A percentile compares a stretch with the other conserved stretches of the same genome.
Conservation (phyloP, 2,797 vertebrate species). For the Gymnopithys bicolor region DNA sequence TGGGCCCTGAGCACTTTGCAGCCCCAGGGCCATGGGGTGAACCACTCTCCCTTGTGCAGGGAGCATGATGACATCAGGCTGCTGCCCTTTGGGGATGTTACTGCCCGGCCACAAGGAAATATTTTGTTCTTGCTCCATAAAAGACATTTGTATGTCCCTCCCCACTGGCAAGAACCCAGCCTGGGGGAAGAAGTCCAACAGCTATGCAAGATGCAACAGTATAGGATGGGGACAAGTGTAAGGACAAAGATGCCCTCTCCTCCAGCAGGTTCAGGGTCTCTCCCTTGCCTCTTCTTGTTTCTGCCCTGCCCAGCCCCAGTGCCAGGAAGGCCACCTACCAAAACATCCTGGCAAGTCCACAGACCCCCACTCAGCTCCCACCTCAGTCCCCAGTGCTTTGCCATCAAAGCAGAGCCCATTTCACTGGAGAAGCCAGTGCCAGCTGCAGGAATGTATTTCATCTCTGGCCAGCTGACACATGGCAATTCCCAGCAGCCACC, state of each 20-base stretch:
- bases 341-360: neutral
- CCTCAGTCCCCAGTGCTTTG: neutral
- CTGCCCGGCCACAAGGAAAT: neutral
- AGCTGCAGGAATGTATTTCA: neutral
- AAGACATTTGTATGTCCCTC: neutral
- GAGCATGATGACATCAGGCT: neutral
- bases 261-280: neutral
- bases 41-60: neutral
- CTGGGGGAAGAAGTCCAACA: neutral
- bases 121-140: neutral
- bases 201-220: neutral
- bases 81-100: neutral
- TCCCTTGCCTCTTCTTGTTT: neutral
- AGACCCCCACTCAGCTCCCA: rapidly evolving
- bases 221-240: neutral
- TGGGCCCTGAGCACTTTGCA: neutral
- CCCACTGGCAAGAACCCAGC: neutral
- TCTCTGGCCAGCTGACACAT: neutral
- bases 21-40: neutral
- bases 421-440: neutral
- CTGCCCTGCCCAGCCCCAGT: neutral
- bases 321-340: neutral
- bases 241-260: neutral
- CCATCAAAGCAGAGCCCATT: neutral
- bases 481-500: neutral